phyloP scores from a whole-genome alignment of 2,797 vertebrate species.

The Sciaenops ocellatus region DNA sequence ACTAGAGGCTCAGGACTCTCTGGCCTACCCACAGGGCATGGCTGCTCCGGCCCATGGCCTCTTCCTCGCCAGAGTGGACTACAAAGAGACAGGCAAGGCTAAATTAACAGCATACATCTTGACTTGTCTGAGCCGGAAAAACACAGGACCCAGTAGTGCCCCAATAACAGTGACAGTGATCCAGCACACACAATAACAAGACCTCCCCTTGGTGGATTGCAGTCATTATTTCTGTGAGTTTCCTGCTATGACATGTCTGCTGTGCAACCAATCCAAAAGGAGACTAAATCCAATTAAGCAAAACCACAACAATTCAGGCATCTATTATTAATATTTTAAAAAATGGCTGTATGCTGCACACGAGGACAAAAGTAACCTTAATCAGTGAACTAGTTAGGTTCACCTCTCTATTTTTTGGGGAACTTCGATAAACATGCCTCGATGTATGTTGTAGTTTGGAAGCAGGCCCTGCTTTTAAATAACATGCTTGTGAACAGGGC shows the following conservation, averaged over 20 bases:
- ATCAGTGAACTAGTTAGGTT: neutral
- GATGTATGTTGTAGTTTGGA: neutral
- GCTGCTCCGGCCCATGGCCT: slow-evolving; percentile 89
- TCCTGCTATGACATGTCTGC: too few relatives aligned
- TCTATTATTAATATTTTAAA: neutral
- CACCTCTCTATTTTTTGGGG: neutral
- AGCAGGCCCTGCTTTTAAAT: neutral
- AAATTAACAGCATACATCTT: neutral
- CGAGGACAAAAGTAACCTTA: neutral
- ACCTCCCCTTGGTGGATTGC: too few relatives aligned
- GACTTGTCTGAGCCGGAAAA: too few relatives aligned
- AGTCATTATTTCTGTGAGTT: neutral
- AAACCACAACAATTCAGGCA: neutral
- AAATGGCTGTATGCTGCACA: neutral
- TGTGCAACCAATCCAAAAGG: too few relatives aligned
- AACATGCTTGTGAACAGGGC: neutral
- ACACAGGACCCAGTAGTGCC: too few relatives aligned
- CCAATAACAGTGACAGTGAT: too few relatives aligned
- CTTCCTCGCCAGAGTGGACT: slow-evolving; percentile 90
- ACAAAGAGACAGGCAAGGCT: slow-evolving; percentile 74
- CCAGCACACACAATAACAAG: too few relatives aligned
- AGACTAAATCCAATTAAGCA: neutral
- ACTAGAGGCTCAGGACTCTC: slow-evolving; percentile 83
- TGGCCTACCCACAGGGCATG: slow-evolving; percentile 79
- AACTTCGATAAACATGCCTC: neutral